Percentiles rank a stretch among this genome's conserved stretches.
Conservation (phyloP, 2,113 vertebrate species). For the Australoheros scitulus region DNA sequence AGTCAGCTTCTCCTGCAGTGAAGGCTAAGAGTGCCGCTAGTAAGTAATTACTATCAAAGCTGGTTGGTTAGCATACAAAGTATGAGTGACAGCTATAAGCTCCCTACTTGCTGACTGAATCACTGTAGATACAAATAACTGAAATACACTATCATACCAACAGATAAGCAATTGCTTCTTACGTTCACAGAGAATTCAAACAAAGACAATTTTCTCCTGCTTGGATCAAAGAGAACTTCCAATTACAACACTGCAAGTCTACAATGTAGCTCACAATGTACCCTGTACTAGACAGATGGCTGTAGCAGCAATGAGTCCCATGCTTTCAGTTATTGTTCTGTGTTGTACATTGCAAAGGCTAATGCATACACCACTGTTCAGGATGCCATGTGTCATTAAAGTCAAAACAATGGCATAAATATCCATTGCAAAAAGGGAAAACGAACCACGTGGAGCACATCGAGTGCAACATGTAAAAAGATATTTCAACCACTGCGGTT, state of each 20-base stretch:
- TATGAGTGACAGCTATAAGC: slow-evolving; percentile 59
- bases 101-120: slow-evolving; percentile 39
- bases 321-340: slow-evolving; percentile 16
- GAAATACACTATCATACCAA: slow-evolving; percentile 20
- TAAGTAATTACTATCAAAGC: slow-evolving; percentile 62
- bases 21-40: slow-evolving; percentile 53
- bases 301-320: background rate
- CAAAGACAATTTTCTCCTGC: background rate
- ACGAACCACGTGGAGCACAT: slow-evolving; percentile 3
- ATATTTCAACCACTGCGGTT: slow-evolving; percentile 18
- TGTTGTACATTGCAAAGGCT: background rate
- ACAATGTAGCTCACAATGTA: background rate
- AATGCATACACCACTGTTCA: background rate
- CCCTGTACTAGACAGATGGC: background rate
- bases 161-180: slow-evolving; percentile 11
- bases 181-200: background rate
- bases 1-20: slow-evolving; percentile 32
- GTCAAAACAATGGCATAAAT: slow-evolving; percentile 14
- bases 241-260: slow-evolving; percentile 4
- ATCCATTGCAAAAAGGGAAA: slow-evolving; percentile 26
- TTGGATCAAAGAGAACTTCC: slow-evolving; percentile 16
- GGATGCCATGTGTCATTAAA: slow-evolving; percentile 10
- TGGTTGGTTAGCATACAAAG: slow-evolving; percentile 47
- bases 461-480: background rate
- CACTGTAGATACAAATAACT: slow-evolving; percentile 22